Percentiles rank a stretch among this genome's conserved stretches.
phyloP scores from a whole-genome alignment of 2,113 vertebrate species.

The Chrysemys picta region DNA sequence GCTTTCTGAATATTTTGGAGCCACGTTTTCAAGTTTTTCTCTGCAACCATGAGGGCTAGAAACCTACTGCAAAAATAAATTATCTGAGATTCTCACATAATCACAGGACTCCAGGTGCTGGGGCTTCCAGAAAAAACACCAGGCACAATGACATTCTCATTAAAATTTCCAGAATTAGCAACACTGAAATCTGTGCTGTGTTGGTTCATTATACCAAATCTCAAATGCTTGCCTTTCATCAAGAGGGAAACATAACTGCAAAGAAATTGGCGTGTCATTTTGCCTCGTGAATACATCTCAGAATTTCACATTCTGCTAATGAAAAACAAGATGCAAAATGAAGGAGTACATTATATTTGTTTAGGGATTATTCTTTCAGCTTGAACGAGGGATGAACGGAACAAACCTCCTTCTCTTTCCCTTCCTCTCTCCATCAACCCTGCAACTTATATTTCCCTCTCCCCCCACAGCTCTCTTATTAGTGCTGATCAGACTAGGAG shows the following conservation, averaged over 20 bases:
- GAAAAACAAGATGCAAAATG: background rate
- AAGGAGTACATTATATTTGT: background rate
- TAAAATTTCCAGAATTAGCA: background rate
- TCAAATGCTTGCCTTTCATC: background rate
- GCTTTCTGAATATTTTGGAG: constrained; percentile 64
- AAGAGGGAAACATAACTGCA: background rate
- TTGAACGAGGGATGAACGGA: background rate
- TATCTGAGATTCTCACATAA: constrained; percentile 63
- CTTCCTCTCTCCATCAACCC: background rate
- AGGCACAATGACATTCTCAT: background rate
- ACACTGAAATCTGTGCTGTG: background rate
- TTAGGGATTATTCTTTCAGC: background rate
- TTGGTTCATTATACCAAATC: background rate
- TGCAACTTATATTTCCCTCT: background rate
- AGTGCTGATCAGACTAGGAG: background rate
- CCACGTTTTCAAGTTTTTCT: constrained; percentile 52
- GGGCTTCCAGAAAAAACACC: constrained; percentile 59
- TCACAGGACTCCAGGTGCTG: constrained; percentile 59
- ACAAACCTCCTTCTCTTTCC: constrained; percentile 1
- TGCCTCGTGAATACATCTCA: background rate
- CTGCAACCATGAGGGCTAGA: constrained; percentile 63
- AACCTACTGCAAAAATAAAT: constrained; percentile 59
- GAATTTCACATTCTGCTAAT: background rate
- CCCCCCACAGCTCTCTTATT: background rate
- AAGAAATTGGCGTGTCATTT: background rate